These are phyloP conservation scores for Sinelater perroti DNA, from an alignment of 2,888 invertebrate genomes.

Conservation along the genomic window DNA sequence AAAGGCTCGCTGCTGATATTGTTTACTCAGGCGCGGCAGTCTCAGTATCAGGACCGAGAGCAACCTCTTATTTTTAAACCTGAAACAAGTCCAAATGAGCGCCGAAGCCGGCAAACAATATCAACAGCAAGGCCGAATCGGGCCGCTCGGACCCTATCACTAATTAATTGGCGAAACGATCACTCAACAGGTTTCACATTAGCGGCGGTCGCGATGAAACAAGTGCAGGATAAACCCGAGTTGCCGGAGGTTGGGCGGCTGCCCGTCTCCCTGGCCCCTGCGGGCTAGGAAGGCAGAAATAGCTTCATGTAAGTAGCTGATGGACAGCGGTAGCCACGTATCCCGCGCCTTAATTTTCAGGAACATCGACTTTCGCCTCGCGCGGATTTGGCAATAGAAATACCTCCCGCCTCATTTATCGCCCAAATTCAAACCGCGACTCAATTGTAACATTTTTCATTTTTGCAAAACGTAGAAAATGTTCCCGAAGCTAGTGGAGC, in stretches of 20 bases:
- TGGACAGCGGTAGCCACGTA: conserved; percentile 17
- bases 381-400: too few species aligned
- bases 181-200: conserved; percentile 52
- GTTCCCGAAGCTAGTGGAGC: too few species aligned
- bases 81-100: not conserved
- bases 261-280: conserved; percentile 42
- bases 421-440: too few species aligned
- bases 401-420: too few species aligned
- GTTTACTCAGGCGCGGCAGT: not conserved
- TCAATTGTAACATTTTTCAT: too few species aligned
- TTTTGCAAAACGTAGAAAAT: too few species aligned
- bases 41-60: not conserved
- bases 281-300: conserved; percentile 36
- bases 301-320: conserved; percentile 20
- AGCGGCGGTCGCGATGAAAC: conserved; percentile 43
- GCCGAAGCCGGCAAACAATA: conserved; percentile 8
- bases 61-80: not conserved
- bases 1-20: conserved; percentile 14
- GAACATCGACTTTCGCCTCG: conserved; percentile 18
- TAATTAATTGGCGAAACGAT: conserved; percentile 28
- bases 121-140: conserved; percentile 12
- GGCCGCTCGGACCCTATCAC: conserved; percentile 1
- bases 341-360: conserved; percentile 27
- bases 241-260: conserved; percentile 40
- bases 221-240: conserved; percentile 44